Evolutionary conservation across 2,888 invertebrate genomes (phyloP).

Genomic region (Caenorhabditis afra): DNA sequence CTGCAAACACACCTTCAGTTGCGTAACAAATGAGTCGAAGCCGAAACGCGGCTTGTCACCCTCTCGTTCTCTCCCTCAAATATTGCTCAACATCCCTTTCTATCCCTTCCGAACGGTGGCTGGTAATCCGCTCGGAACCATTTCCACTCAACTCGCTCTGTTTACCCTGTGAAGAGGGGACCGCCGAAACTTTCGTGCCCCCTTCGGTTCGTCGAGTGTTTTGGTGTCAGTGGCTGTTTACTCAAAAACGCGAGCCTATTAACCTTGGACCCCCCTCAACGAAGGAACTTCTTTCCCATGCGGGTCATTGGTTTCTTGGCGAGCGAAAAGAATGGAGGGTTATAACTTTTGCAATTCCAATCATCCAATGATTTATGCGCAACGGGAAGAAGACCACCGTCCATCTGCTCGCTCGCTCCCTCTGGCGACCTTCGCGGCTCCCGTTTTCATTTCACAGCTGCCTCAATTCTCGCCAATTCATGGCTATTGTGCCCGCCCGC

Average conservation of each 20-base stretch:
- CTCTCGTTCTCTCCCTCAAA: slow-evolving; percentile 11
- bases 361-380: slow-evolving; percentile 52
- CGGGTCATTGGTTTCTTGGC: slow-evolving; percentile 50
- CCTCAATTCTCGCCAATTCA: slow-evolving; percentile 15
- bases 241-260: slow-evolving; percentile 48
- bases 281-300: slow-evolving; percentile 37
- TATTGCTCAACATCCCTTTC: slow-evolving; percentile 25
- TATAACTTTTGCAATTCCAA: slow-evolving; percentile 56
- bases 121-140: slow-evolving; percentile 17
- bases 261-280: slow-evolving; percentile 43
- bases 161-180: slow-evolving; percentile 43
- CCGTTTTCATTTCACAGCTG: slow-evolving; percentile 44
- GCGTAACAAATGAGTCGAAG: slow-evolving; percentile 7
- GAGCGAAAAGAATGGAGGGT: slow-evolving; percentile 8
- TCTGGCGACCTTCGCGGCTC: slow-evolving; percentile 42
- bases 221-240: slow-evolving; percentile 58
- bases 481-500: slow-evolving; percentile 39
- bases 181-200: slow-evolving; percentile 22
- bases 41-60: slow-evolving; percentile 11
- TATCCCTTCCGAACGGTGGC: background rate
- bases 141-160: slow-evolving; percentile 24
- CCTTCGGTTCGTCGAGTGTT: slow-evolving; percentile 49
- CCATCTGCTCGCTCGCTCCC: slow-evolving; percentile 33
- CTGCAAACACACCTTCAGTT: slow-evolving; percentile 61
- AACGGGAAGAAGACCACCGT: slow-evolving; percentile 20